These are phyloP conservation scores for Thaumatotibia leucotreta DNA, from an alignment of 1,140 invertebrate genomes.

Conservation along the genomic window DNA sequence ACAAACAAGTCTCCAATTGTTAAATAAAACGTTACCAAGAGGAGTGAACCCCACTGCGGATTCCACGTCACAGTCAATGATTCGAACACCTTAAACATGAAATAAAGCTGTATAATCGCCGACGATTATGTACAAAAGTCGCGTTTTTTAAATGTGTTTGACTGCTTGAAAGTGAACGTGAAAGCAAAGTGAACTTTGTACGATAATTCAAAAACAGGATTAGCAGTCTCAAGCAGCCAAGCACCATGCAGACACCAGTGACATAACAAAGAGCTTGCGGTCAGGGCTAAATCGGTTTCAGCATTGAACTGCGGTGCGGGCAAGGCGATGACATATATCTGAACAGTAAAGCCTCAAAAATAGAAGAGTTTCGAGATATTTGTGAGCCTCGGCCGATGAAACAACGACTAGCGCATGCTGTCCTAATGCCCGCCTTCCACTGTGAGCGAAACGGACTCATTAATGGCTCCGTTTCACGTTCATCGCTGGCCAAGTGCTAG, in stretches of 20 bases:
- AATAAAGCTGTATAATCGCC: conserved; percentile 57
- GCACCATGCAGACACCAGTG: background rate
- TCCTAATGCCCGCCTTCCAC: too few species aligned
- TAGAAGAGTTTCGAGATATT: too few species aligned
- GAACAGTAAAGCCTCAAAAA: too few species aligned
- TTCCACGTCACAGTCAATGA: background rate
- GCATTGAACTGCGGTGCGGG: too few species aligned
- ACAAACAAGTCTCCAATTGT: conserved; percentile 35
- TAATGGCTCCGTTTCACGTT: too few species aligned
- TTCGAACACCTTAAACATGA: conserved; percentile 46
- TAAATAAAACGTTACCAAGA: conserved; percentile 21
- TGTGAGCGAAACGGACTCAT: too few species aligned
- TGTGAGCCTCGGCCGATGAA: too few species aligned
- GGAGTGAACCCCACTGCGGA: background rate
- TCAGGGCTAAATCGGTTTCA: too few species aligned
- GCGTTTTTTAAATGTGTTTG: background rate
- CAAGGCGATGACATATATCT: too few species aligned
- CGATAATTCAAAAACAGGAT: background rate
- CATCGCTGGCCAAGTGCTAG: too few species aligned
- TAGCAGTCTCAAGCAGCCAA: background rate
- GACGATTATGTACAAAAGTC: background rate
- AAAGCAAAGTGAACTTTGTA: background rate
- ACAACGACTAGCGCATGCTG: too few species aligned
- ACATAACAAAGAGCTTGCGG: background rate
- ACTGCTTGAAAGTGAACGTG: background rate